A percentile compares a stretch with the other conserved stretches of the same genome.
These are phyloP conservation scores for Thymallus thymallus DNA, from an alignment of 2,113 vertebrate species.

Conservation along the genomic window DNA sequence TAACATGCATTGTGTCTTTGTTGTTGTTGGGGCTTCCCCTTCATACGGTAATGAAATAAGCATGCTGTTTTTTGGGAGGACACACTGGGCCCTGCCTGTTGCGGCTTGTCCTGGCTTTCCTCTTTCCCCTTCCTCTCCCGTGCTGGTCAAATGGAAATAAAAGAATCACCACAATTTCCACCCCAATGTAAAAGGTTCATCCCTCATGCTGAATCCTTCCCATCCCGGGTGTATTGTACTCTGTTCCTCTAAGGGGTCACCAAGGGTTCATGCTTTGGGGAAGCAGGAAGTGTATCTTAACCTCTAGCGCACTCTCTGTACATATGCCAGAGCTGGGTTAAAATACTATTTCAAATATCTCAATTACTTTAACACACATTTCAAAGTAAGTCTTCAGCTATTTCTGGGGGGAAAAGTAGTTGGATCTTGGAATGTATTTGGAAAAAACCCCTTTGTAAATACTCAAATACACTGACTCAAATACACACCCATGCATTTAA, in stretches of 20 bases:
- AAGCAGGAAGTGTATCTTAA: conserved; percentile 30
- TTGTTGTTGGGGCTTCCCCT: conserved; percentile 26
- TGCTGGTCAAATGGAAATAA: conserved; percentile 30
- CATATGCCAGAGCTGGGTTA: too few species aligned
- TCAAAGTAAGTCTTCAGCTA: too few species aligned
- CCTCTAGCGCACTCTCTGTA: conserved; percentile 8
- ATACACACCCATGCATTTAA: too few species aligned
- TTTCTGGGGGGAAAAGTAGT: too few species aligned
- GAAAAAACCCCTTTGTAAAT: too few species aligned
- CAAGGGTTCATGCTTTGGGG: conserved; percentile 32
- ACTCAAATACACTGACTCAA: too few species aligned
- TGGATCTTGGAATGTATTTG: too few species aligned
- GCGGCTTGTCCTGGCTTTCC: conserved; percentile 19
- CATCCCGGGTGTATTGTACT: conserved; percentile 20
- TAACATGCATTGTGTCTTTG: conserved; percentile 13
- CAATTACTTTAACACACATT: too few species aligned
- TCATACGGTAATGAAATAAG: conserved; percentile 34
- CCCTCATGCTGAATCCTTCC: conserved; percentile 9
- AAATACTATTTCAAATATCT: too few species aligned
- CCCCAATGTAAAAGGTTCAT: conserved; percentile 28
- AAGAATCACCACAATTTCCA: conserved; percentile 23
- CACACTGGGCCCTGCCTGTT: conserved; percentile 20
- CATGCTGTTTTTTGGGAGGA: conserved; percentile 32
- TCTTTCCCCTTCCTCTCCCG: conserved; percentile 13
- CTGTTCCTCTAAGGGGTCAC: conserved; percentile 1